Base-by-base conservation (phyloP, 2,888 invertebrate species). In the Sinodicranocentrus sp. region DNA sequence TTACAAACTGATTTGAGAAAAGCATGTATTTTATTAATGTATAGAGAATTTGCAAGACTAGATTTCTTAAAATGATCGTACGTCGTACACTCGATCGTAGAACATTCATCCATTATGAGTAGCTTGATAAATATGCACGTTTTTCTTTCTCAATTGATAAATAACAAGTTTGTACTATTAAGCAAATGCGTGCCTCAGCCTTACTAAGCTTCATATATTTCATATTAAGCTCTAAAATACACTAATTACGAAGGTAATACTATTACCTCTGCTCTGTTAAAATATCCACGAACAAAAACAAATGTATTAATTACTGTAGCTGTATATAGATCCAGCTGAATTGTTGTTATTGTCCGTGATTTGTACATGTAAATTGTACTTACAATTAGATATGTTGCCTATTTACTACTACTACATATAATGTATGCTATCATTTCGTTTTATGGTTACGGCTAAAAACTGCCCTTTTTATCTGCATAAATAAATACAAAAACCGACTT, bases 161-260 rank as follows among this genome's bases (percentile, higher is more conserved):
- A 28, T 8, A 8, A 48, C 48, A 48, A 48, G 48, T 48, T 39
- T n/a, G n/a, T n/a, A n/a, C n/a, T n/a, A 10, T 73, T 61, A 63
- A 63, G 48, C 15, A 19, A 21, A 77, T 68, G 77, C 77, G 77
- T 77, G 77, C 77, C 77, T 77, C 52, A 77, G 77, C 77, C 68
- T 59, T 68, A 77, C 33, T 63, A 77, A 77, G 77, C 77, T 77
- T 77, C 48, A 75, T 75, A n/a, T 10, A 39, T 43, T 43, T 26
- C 15, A 43, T 17, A 21, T 26, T 52, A 19, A 43, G 21, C n/a
- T 17, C n/a, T 67, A 68, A 44, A 44, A 21, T 39, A 63, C 21
- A n/a, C n/a, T n/a, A n/a, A n/a, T n/a, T n/a, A n/a, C n/a, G n/a
- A n/a, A n/a, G n/a, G n/a, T n/a, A n/a, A n/a, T n/a, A n/a, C n/a